Conservation (phyloP, 2,888 invertebrate genomes). For the Anarsia innoxiella region DNA sequence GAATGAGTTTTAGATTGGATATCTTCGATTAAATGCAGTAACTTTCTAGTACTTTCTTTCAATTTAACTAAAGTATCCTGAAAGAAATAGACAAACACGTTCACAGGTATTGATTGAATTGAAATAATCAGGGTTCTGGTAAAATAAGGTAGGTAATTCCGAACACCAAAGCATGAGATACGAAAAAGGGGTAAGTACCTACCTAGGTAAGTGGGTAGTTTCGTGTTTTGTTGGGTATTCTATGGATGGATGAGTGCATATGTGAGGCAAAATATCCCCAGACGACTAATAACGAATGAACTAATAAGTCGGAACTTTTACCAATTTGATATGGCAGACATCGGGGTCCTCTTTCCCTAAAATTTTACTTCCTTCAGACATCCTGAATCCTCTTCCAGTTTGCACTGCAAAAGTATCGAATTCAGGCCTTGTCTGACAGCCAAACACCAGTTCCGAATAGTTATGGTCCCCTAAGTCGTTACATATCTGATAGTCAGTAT, state of each 20-base stretch:
- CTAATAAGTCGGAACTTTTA: too few species aligned
- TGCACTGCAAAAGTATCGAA: slow-evolving; percentile 1
- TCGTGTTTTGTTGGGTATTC: too few species aligned
- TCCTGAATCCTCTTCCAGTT: background rate
- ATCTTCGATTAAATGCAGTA: slow-evolving; percentile 45
- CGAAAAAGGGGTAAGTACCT: too few species aligned
- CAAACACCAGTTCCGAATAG: background rate
- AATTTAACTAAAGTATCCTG: slow-evolving; percentile 41
- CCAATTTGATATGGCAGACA: background rate
- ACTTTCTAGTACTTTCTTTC: slow-evolving; percentile 51
- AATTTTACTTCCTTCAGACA: background rate
- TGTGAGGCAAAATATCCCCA: too few species aligned
- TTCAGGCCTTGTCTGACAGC: background rate
- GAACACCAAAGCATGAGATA: too few species aligned
- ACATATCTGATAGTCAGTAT: background rate
- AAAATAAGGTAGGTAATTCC: too few species aligned
- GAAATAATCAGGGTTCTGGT: too few species aligned
- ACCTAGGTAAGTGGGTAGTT: too few species aligned
- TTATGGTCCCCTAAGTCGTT: slow-evolving; percentile 1
- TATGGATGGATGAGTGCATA: too few species aligned
- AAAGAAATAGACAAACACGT: too few species aligned
- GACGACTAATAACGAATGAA: too few species aligned
- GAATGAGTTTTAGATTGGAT: slow-evolving; percentile 32
- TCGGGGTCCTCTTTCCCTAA: background rate
- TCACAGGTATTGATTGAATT: too few species aligned